Base-by-base conservation (phyloP, 2,797 vertebrate genomes). In the Chiroxiphia lanceolata region DNA sequence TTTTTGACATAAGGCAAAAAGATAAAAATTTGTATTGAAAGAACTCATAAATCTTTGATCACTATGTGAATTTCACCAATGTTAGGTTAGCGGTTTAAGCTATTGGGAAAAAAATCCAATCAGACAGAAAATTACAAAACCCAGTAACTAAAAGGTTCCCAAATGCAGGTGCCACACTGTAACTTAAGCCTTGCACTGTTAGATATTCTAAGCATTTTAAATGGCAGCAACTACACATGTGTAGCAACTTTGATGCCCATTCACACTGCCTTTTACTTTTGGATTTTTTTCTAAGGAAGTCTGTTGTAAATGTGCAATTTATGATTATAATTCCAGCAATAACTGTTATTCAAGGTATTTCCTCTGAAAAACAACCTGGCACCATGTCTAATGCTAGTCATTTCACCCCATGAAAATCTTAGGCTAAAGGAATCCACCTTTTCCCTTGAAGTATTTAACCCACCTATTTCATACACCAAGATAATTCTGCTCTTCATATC, bases 401-500 rank as follows among this genome's bases (percentile, higher is more conserved):
- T 72, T 68, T 36, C 47, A 16, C 22, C 38, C 26, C n/a, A 47
- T 27, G 17, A 76, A 45, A 34, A 19, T 14, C 45, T 4, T 5
- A 38, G n/a, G 34, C 14, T 91, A 44, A 72, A 36, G 40, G 60
- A 72, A 86, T 68, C 74, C 31, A 70, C 31, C 15, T 36, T 42
- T 77, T 71, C 38, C 67, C 42, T 31, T 77, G 25, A 50, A 83
- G 18, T 85, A 83, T n/a, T 93, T 96, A 96, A 91, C 27, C 38
- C 57, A 70, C 61, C 59, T 94, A 87, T 47, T 89, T 93, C 87
- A 92, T 25, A 69, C 21, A 83, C 40, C 36, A 84, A 85, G 34
- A 50, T 63, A 69, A 76, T 42, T 10, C 19, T 22, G 70, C 31
- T 81, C 48, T 91, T 92, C 53, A 93, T 89, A 85, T 82, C 27